Percentiles rank a stretch among this genome's conserved stretches.
phyloP scores from a whole-genome alignment of 2,797 vertebrate species.

The Xyrichtys novacula region DNA sequence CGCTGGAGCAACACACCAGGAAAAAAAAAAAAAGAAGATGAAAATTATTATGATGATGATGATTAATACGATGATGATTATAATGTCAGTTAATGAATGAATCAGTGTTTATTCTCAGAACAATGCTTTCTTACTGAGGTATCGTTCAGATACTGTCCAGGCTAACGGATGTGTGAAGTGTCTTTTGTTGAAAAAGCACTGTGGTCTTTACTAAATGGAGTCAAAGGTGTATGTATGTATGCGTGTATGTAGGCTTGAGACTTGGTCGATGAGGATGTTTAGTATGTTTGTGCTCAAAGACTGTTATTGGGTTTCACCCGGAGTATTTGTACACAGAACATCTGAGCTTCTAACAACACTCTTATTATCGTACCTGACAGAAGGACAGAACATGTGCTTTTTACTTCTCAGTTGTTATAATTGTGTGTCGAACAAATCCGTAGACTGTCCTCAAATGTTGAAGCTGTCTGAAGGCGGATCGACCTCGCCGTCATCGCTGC shows the following conservation, averaged over 20 bases:
- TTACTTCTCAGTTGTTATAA: constrained; percentile 59
- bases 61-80: constrained; percentile 32
- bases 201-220: constrained; percentile 67
- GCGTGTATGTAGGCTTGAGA: constrained; percentile 41
- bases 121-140: constrained; percentile 68
- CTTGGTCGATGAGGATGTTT: constrained; percentile 45
- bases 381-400: constrained; percentile 59
- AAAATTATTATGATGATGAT: constrained; percentile 11
- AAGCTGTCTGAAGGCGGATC: constrained; percentile 32
- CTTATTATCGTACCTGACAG: constrained; percentile 41
- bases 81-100: constrained; percentile 60
- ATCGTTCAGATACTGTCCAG: constrained; percentile 57
- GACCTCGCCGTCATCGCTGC: constrained; percentile 47
- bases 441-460: constrained; percentile 32
- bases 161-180: constrained; percentile 52
- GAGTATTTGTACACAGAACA: constrained; percentile 54
- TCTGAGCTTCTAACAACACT: constrained; percentile 56
- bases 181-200: constrained; percentile 73
- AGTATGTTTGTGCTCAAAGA: constrained; percentile 57
- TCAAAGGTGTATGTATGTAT: constrained; percentile 45
- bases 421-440: constrained; percentile 72
- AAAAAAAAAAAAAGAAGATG: constrained; percentile 25
- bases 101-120: constrained; percentile 82
- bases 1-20: constrained; percentile 36
- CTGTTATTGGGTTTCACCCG: constrained; percentile 63